phyloP scores from a whole-genome alignment of 2,113 vertebrate genomes.

The Athene cunicularia region DNA sequence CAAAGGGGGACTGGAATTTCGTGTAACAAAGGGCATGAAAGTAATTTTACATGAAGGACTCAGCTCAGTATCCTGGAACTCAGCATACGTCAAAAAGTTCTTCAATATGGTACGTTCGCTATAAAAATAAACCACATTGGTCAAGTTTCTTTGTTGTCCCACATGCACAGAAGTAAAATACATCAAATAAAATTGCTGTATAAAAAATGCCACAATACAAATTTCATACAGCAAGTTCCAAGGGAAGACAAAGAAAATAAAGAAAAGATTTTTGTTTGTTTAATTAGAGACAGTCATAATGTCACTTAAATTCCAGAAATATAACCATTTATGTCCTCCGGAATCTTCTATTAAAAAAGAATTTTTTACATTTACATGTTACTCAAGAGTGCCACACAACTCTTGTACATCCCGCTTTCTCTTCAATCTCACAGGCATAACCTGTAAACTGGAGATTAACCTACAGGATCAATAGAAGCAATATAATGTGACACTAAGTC shows the following conservation, averaged over 20 bases:
- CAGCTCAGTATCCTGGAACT: background rate
- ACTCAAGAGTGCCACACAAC: background rate
- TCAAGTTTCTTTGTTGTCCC: background rate
- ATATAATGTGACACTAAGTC: background rate
- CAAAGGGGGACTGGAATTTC: background rate
- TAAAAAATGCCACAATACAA: background rate
- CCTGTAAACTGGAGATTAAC: background rate
- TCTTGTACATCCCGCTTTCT: background rate
- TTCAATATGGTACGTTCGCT: background rate
- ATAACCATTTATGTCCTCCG: background rate
- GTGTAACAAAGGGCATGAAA: background rate
- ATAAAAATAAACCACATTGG: background rate
- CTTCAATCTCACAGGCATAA: background rate
- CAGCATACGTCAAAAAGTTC: background rate
- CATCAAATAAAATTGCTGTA: background rate
- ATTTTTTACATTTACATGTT: background rate
- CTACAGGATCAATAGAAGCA: background rate
- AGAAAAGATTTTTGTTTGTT: background rate
- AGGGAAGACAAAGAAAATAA: background rate
- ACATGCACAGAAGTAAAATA: background rate
- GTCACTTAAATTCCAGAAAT: background rate
- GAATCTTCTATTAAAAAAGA: background rate
- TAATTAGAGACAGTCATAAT: background rate
- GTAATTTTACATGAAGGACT: background rate
- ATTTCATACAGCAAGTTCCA: background rate